Evolutionary conservation across 2,888 invertebrate species (phyloP).

Genomic region (Drosophila sordidula): DNA sequence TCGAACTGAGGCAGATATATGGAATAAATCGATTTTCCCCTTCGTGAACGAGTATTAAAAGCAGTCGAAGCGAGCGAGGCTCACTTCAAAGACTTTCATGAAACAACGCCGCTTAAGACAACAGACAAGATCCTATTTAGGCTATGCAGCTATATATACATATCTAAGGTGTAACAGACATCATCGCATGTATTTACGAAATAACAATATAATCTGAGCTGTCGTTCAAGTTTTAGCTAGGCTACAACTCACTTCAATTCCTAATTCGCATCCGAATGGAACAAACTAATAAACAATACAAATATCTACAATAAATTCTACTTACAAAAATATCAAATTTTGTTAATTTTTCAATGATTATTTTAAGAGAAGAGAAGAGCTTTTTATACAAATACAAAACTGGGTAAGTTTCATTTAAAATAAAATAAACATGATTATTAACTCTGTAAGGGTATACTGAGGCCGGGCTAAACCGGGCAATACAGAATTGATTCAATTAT

Average conservation of each 20-base stretch:
- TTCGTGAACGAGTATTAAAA: not conserved
- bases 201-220: constrained; percentile 6
- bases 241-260: constrained; percentile 39
- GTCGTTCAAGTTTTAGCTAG: constrained; percentile 40
- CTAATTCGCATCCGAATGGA: constrained; percentile 10
- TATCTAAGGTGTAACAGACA: not conserved
- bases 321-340: not conserved
- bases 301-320: constrained; percentile 24
- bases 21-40: no score
- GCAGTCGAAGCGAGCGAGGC: constrained; percentile 62
- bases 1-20: no score
- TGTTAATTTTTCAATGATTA: not conserved
- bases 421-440: no score
- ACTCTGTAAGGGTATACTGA: no score
- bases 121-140: constrained; percentile 21
- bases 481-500: not conserved
- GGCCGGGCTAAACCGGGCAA: no score
- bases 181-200: constrained; percentile 26
- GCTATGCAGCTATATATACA: constrained; percentile 14
- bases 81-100: constrained; percentile 62
- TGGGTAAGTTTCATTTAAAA: no score
- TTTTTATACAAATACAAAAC: no score
- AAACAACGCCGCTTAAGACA: constrained; percentile 30
- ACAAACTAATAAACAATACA: constrained; percentile 22
- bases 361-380: no score